A percentile compares a stretch with the other conserved stretches of the same genome.
These are phyloP conservation scores for Trachymyrmex cornetzi DNA, from an alignment of 1,140 invertebrate genomes.

Conservation along the genomic window DNA sequence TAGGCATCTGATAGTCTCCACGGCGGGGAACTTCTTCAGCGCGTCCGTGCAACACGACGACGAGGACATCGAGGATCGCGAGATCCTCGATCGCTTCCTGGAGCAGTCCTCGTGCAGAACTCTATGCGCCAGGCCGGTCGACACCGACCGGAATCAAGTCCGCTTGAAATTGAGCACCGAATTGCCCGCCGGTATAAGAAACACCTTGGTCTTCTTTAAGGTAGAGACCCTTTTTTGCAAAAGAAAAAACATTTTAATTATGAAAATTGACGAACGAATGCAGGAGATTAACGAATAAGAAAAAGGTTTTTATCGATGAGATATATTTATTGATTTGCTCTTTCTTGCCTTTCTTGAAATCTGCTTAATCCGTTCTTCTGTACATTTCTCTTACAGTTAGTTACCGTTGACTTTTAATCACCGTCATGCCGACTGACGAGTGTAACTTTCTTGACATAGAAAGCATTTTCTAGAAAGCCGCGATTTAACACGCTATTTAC, in stretches of 20 bases:
- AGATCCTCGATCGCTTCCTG: conserved; percentile 81
- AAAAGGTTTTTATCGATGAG: not conserved
- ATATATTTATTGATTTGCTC: not conserved
- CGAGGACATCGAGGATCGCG: conserved; percentile 66
- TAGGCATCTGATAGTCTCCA: conserved; percentile 79
- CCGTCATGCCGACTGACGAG: not conserved
- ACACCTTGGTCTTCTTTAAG: conserved; percentile 85
- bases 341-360: not conserved
- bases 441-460: conserved; percentile 2
- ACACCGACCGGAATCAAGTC: conserved; percentile 46
- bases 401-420: not conserved
- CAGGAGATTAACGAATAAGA: not conserved
- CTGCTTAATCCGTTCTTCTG: not conserved
- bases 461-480: conserved; percentile 47
- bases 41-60: conserved; percentile 64
- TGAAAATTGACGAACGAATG: not conserved
- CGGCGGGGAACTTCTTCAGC: conserved; percentile 83
- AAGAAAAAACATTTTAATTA: not conserved
- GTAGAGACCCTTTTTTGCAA: conserved; percentile 60
- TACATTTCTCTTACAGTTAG: conserved; percentile 3
- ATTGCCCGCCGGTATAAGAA: conserved; percentile 72
- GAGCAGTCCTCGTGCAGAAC: conserved; percentile 79
- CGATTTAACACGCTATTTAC: conserved; percentile 12
- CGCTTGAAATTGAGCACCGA: conserved; percentile 78
- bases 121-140: conserved; percentile 75